Evolutionary conservation across 1,140 invertebrate genomes (phyloP), one percentile per base, ranked within the genome.

Genomic region (Cherax destructor): DNA sequence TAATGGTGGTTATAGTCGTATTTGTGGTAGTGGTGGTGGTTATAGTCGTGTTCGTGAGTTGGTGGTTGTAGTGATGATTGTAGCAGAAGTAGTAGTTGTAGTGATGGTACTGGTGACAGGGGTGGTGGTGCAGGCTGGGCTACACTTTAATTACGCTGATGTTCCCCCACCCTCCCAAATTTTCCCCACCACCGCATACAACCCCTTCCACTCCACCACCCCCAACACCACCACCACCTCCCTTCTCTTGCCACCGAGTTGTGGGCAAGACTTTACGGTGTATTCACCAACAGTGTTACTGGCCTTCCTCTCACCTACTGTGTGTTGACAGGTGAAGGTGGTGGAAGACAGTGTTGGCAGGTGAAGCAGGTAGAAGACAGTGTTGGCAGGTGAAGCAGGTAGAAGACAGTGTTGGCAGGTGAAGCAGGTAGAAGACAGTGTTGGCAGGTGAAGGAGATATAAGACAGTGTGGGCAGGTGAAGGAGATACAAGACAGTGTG

Each of bases 121-220:
- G 61, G 61, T 18, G 61, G 61, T 69, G 21, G 61, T n/a, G 61
- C 61, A 69, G 61, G 61, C 61, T 18, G n/a, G 69, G 18, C 16
- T 24, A n/a, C 69, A 74, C 69, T 74, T 74, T 74, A 79, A 52
- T 50, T 79, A 79, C 77, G 47, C 77, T 79, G 77, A 79, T 50
- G 11, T 21, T 47, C 50, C 13, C 50, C 47, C 47, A 0, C 18
- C 1, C 47, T 21, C 24, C 77, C 77, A 16, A 47, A 3, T 5
- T 7, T 21, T 16, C 77, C 77, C 18, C 47, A 13, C 6, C 5
- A n/a, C 69, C 69, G 5, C 16, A 5, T 13, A 56, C 52, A 9
- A 9, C 52, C 50, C 47, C 50, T 9, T 21, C 47, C 3, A 0
- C 18, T 1, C 11, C 50, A 16, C 47, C 77, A 10, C 77, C 11